Conservation (phyloP, 2,113 vertebrate genomes). For the Forbesichthys agassizii region DNA sequence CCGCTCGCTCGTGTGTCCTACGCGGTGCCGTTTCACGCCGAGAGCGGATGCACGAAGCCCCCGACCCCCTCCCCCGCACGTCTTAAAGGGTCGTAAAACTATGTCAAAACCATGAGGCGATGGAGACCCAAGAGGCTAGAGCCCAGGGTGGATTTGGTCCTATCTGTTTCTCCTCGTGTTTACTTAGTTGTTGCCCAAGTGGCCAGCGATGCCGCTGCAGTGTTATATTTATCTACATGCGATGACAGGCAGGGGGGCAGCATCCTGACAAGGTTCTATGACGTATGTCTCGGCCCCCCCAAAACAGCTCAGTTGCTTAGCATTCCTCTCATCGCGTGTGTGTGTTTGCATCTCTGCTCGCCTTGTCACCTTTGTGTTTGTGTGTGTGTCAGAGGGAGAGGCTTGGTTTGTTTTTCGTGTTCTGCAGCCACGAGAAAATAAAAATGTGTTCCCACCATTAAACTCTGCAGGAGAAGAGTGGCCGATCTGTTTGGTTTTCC, state of each 20-base stretch:
- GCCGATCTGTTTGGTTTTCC: neutral
- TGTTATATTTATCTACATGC: constrained; percentile 32
- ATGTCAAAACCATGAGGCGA: neutral
- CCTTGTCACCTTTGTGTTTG: neutral
- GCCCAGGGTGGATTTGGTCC: constrained; percentile 26
- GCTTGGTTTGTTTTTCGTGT: neutral
- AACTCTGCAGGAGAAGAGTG: neutral
- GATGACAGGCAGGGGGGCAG: constrained; percentile 5
- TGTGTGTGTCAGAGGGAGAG: neutral
- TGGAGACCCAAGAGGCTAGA: constrained; percentile 1
- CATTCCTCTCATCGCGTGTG: neutral
- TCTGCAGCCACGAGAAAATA: neutral
- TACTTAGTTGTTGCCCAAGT: constrained; percentile 1
- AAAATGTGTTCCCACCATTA: neutral
- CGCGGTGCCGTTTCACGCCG: no score
- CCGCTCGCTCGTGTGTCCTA: no score
- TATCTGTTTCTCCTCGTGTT: constrained; percentile 6
- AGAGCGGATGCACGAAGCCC: no score
- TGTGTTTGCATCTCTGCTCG: neutral
- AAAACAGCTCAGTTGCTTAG: neutral
- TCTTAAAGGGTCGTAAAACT: no score
- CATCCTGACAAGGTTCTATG: constrained; percentile 8
- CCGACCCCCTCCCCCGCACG: no score
- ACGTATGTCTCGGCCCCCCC: neutral
- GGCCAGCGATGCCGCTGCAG: constrained; percentile 33